Evolutionary conservation across 1,140 invertebrate species (phyloP).

Genomic region (Caenorhabditis briggsae): DNA sequence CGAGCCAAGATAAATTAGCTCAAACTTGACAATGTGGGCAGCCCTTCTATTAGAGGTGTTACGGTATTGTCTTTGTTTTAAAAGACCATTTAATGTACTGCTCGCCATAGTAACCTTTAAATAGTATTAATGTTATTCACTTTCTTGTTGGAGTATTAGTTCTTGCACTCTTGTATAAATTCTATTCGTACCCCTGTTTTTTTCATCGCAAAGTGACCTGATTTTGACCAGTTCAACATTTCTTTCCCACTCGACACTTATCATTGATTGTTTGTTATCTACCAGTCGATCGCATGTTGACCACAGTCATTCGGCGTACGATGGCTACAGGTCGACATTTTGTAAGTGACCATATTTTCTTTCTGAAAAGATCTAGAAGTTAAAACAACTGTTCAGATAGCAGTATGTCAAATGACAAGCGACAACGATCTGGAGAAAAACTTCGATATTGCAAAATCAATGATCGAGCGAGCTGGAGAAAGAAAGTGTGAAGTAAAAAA

Average conservation of each 20-base stretch:
- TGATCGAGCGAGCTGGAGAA: conserved; percentile 71
- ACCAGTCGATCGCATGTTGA: conserved; percentile 7
- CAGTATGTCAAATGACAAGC: conserved; percentile 75
- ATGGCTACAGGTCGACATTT: conserved; percentile 34
- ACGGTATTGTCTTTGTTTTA: neutral
- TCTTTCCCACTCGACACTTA: neutral
- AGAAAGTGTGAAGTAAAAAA: conserved; percentile 71
- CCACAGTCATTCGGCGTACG: neutral
- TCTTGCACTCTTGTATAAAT: neutral
- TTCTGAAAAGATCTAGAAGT: neutral
- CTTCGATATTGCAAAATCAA: conserved; percentile 65
- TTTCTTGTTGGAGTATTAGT: neutral
- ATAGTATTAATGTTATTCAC: neutral
- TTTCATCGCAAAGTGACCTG: neutral
- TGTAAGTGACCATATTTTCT: neutral
- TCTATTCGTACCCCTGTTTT: neutral
- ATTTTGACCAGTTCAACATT: conserved; percentile 14
- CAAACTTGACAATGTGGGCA: no score
- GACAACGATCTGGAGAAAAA: conserved; percentile 73
- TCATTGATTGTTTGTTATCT: neutral
- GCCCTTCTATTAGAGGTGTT: no score
- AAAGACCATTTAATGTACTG: neutral
- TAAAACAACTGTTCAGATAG: conserved; percentile 68
- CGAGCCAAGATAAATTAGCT: no score
- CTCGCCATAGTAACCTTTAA: neutral